Conservation (phyloP, 92 coral and sea anemone genomes). For the Phenganax stokvisi region DNA sequence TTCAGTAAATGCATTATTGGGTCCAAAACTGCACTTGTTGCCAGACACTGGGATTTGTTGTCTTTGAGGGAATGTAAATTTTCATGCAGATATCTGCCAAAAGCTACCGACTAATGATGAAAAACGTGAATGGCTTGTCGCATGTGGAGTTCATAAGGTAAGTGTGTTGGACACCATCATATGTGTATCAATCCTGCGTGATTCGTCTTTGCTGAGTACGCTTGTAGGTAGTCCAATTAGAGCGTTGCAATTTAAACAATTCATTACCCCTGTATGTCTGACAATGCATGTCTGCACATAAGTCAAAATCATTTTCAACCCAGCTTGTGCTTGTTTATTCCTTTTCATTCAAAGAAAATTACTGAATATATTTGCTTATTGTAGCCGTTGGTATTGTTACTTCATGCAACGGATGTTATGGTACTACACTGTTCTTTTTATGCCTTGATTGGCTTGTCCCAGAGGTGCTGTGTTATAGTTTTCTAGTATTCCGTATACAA, state of each 20-base stretch:
- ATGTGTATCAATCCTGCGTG: not conserved
- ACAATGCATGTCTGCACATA: not conserved
- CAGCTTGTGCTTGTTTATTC: no score
- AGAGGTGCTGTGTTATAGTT: conserved; percentile 45
- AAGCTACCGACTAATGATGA: conserved; percentile 86
- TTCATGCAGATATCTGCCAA: conserved; percentile 80
- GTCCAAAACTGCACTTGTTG: no score
- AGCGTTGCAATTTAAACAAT: no score
- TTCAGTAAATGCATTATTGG: not conserved
- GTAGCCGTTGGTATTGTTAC: conserved; percentile 81
- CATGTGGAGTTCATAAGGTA: conserved; percentile 95
- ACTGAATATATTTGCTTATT: not conserved
- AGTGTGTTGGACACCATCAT: not conserved
- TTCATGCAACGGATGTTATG: conserved; percentile 82
- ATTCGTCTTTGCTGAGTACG: not conserved
- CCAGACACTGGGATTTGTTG: not conserved
- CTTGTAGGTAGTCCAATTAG: no score
- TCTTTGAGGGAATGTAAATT: not conserved
- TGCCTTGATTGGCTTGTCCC: conserved; percentile 90
- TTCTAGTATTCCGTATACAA: no score
- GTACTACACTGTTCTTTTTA: conserved; percentile 90
- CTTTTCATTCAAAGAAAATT: no score
- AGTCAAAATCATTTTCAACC: not conserved
- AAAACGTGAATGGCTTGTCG: conserved; percentile 96
- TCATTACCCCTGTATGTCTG: not conserved